Percentiles rank a stretch among this genome's conserved stretches.
Conservation (phyloP, 2,888 invertebrate species). For the Conchocele bisecta region DNA sequence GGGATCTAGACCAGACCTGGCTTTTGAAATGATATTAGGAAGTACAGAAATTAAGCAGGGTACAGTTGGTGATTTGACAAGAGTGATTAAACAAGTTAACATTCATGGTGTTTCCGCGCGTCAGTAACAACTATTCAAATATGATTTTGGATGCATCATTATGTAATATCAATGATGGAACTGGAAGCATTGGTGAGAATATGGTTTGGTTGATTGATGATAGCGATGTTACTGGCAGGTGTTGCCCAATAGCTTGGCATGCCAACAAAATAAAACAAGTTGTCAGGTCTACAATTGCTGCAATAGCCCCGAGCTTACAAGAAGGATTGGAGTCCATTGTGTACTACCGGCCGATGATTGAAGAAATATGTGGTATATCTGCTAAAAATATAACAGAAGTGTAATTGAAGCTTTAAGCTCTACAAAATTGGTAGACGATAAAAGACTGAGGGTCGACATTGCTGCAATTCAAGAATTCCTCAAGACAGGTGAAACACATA, state of each 20-base stretch:
- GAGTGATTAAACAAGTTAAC: slow-evolving; percentile 10
- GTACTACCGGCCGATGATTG: slow-evolving; percentile 12
- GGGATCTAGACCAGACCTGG: slow-evolving; percentile 27
- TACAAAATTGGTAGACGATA: slow-evolving; percentile 16
- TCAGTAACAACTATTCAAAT: too few relatives aligned
- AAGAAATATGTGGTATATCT: slow-evolving; percentile 16
- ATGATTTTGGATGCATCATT: slow-evolving; percentile 38
- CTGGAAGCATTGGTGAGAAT: slow-evolving; percentile 33
- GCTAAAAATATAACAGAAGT: slow-evolving; percentile 28
- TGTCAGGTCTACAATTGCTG: slow-evolving; percentile 38
- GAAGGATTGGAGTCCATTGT: not conserved
- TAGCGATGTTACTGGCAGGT: slow-evolving; percentile 16
- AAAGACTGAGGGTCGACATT: slow-evolving; percentile 6
- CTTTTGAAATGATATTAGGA: slow-evolving; percentile 35
- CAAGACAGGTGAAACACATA: not conserved
- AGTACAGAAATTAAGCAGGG: slow-evolving; percentile 28
- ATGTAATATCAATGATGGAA: slow-evolving; percentile 40
- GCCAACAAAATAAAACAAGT: slow-evolving; percentile 42
- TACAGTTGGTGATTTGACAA: slow-evolving; percentile 14
- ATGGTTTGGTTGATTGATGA: slow-evolving; percentile 33
- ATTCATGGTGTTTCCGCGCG: slow-evolving; percentile 21
- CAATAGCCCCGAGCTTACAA: slow-evolving; percentile 27
- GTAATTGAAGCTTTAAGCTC: slow-evolving; percentile 17
- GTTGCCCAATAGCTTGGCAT: slow-evolving; percentile 31
- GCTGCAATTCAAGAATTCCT: slow-evolving; percentile 14